Base-by-base conservation (phyloP, 1,140 invertebrate species). In the Plodia interpunctella region DNA sequence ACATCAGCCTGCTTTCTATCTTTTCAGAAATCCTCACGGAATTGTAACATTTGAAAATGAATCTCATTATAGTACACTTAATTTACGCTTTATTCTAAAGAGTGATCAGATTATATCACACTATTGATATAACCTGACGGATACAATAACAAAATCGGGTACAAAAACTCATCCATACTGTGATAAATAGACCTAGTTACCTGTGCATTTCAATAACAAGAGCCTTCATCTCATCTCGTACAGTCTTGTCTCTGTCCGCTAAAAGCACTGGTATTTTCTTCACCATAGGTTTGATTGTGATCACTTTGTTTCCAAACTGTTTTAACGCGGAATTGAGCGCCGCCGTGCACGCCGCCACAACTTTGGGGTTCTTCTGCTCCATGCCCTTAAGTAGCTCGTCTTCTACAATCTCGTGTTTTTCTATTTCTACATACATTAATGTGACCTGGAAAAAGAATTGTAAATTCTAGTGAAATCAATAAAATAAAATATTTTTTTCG, bases 301-400 rank as follows among this genome's bases (percentile, higher is more conserved):
- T 93, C 0, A 98, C 94, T 91, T 98, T 98, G 28, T 95, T 93
- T 11, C 98, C 98, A 91, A 98, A 99, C 76, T 97, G 95, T 90
- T 92, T 94, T 1, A 99, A 86, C 2, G 95, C 94, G 57, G 94
- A 91, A 21, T 94, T 95, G 5, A 97, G 78, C 15, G 94, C 92
- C 13, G 93, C 90, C n/a, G 97, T 92, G 84, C 96, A 98, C 0
- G 94, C 97, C 2, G 95, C 88, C 4, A 98, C 95, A 65, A 98
- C 96, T 91, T 99, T 99, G 0, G 98, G 98, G 88, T 98, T 98
- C 87, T 99, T 99, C 60, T 95, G 94, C 68, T 98, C 97, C 80
- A 98, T 94, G 21, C 97, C 98, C 90, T 98, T 98, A 3, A 98
- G 90, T 5, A 99, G 89, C 88, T 98, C 97, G 76, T 99, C 98